Percentiles rank a stretch among this genome's conserved stretches.
Conservation (phyloP, 2,797 vertebrate species). For the Spheniscus humboldti region DNA sequence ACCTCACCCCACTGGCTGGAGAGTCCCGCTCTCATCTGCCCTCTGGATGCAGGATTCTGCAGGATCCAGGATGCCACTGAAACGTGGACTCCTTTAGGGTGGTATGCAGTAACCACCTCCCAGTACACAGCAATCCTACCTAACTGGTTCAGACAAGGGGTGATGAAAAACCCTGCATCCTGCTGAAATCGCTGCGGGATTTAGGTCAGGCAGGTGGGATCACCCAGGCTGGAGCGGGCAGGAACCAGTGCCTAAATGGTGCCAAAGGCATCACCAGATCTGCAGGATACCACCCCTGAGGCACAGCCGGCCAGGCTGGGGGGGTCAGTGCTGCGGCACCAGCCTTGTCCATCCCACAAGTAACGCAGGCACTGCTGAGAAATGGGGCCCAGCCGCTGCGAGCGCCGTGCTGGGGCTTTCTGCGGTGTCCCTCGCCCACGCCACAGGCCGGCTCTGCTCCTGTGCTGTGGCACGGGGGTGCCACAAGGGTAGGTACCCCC, state of each 20-base stretch:
- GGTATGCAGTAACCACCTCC: not conserved
- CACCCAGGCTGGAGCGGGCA: not conserved
- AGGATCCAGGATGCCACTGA: not conserved
- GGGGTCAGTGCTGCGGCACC: not conserved
- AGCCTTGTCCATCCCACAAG: not conserved
- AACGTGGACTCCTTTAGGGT: not conserved
- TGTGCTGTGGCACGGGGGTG: too few relatives aligned
- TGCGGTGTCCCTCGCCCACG: not conserved
- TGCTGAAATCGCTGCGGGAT: not conserved
- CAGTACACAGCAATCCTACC: not conserved
- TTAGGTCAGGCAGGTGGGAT: not conserved
- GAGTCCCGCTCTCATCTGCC: not conserved
- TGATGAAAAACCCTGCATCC: not conserved
- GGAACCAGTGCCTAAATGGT: not conserved
- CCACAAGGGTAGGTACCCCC: not conserved
- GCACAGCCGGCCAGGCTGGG: not conserved
- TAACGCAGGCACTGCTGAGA: accelerated
- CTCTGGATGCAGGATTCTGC: not conserved
- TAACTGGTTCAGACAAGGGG: not conserved
- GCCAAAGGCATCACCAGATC: not conserved
- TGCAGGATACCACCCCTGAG: not conserved
- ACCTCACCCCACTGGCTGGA: not conserved
- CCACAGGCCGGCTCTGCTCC: not conserved
- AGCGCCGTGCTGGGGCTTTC: not conserved
- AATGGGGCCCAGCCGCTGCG: accelerated